Evolutionary conservation across 53 echinoderm and acorn worm species (phyloP), one percentile per base, ranked within the genome.

Genomic region (Apostichopus leukothele): DNA sequence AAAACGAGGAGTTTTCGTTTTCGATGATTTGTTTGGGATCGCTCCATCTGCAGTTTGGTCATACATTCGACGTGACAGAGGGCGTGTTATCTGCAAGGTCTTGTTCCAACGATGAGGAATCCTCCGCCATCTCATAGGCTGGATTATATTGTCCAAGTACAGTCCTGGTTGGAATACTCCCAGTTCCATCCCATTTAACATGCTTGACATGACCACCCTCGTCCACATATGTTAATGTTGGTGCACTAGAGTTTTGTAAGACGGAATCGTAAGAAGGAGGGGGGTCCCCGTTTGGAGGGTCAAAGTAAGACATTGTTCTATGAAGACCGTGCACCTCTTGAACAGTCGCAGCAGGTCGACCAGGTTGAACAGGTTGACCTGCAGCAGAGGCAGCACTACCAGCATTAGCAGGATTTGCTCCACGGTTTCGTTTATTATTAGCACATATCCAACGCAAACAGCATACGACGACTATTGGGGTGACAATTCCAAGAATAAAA

Each of bases 111-210:
- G 71, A 16, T 71, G 20, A n/a, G 16, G 63, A 50, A 51, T 79
- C 52, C 20, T 81, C 81, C 52, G 54, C 54, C 6, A 20, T 9
- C 55, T 59, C 55, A 81, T 54, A 81, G 53, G 54, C 7, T 55
- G 81, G 71, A 86, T 86, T 66, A 67, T 67, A 86, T 16, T 86
- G 52, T 68, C 86, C 86, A 39, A 86, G 50, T 68, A 68, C 86
- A 23, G 86, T 86, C 26, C 86, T 86, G 5, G 86, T 86, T 86
- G 86, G 86, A 11, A 86, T 86, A n/a, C 71, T 66, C 9, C 86
- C 86, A 16, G 51, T 50, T 3, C 86, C 86, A 60, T 86, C 86
- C 86, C 86, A 86, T 26, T 86, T 86, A 1, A 86, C 86, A 63
- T 86, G 67, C 57, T 71, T 66, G 23, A 68, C 50, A n/a, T 67